phyloP scores from a whole-genome alignment of 2,113 vertebrate genomes.

The Solea senegalensis region DNA sequence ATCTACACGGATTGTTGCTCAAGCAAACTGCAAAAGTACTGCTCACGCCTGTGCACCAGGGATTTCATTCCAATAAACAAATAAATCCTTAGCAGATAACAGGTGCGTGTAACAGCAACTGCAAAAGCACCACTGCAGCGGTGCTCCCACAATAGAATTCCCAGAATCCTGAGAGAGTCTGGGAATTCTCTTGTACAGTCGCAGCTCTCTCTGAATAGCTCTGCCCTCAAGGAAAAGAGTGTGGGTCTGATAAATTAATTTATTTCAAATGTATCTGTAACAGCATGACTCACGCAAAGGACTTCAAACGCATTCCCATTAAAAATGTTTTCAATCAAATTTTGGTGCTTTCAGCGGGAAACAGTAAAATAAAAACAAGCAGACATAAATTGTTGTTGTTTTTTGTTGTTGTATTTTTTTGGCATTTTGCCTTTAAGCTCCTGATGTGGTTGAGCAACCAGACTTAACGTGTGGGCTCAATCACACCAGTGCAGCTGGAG shows the following conservation, averaged over 20 bases:
- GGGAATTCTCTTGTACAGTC: background rate
- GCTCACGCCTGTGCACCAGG: conserved; percentile 19
- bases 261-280: conserved; percentile 59
- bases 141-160: background rate
- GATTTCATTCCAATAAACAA: background rate
- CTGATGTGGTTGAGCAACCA: conserved; percentile 14
- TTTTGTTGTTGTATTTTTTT: background rate
- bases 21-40: background rate
- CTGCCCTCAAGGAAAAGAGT: conserved; percentile 33
- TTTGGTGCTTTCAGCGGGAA: conserved; percentile 45
- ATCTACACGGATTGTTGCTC: background rate
- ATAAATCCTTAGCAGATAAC: background rate
- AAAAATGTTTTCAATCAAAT: conserved; percentile 69
- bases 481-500: background rate
- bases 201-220: conserved; percentile 12
- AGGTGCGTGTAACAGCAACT: conserved; percentile 9
- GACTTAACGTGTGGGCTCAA: background rate
- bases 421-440: background rate
- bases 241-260: conserved; percentile 49
- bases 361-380: conserved; percentile 11
- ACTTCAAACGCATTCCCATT: conserved; percentile 61
- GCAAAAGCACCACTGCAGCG: background rate
- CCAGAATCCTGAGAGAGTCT: background rate
- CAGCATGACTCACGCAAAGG: conserved; percentile 40
- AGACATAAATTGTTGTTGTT: background rate